phyloP scores from a whole-genome alignment of 2,888 invertebrate genomes.

The Eupelmus urozonus region DNA sequence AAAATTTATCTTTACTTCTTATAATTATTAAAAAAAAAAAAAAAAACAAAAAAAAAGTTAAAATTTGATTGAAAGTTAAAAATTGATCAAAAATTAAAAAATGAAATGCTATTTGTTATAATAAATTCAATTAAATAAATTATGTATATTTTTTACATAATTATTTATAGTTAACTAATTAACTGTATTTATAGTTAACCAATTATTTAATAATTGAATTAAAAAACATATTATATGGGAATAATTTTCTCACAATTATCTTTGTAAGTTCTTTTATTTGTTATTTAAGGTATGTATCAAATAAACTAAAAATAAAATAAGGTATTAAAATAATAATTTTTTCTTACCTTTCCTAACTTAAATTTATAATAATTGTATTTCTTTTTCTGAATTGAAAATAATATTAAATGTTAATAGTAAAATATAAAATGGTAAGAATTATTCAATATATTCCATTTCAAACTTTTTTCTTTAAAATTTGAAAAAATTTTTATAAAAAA shows the following conservation, averaged over 20 bases:
- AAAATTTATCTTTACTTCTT: no score
- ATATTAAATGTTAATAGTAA: conserved; percentile 6
- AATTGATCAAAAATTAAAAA: no score
- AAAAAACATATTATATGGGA: conserved; percentile 31
- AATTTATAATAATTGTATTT: background rate
- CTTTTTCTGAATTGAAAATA: background rate
- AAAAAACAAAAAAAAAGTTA: no score
- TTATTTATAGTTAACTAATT: conserved; percentile 11
- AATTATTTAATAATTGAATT: conserved; percentile 45
- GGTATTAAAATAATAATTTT: conserved; percentile 22
- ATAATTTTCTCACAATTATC: conserved; percentile 25
- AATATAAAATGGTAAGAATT: background rate
- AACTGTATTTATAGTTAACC: conserved; percentile 31
- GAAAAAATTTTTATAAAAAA: no score
- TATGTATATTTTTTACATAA: conserved; percentile 47
- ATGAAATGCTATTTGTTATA: background rate
- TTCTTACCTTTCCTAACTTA: conserved; percentile 34
- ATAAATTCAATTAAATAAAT: conserved; percentile 6
- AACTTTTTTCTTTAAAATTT: no score
- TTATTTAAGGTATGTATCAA: conserved; percentile 39
- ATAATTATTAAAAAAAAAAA: no score
- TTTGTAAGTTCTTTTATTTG: conserved; percentile 41
- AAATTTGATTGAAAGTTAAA: no score
- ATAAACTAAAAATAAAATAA: conserved; percentile 41
- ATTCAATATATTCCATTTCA: background rate